Evolutionary conservation across 2,888 invertebrate genomes (phyloP).

Genomic region (Willowsia nigromaculata): DNA sequence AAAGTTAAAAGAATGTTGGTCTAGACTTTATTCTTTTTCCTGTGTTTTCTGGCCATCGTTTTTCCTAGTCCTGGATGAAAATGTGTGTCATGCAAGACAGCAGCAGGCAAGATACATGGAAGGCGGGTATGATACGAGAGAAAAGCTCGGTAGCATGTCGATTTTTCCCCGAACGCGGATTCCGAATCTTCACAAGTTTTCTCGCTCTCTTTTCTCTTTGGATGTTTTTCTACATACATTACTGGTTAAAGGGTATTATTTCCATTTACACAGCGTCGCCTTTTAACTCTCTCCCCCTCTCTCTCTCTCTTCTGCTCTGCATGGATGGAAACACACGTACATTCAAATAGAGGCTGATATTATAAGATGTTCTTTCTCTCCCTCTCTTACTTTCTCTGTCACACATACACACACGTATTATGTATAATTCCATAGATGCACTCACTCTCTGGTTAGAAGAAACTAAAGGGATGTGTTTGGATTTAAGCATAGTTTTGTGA

Average conservation of each 20-base stretch:
- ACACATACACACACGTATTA: conserved; percentile 37
- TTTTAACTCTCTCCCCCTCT: conserved; percentile 34
- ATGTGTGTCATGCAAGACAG: conserved; percentile 75
- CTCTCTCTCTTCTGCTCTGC: neutral
- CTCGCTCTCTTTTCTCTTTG: conserved; percentile 62
- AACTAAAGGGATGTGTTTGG: conserved; percentile 63
- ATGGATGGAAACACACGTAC: conserved; percentile 34
- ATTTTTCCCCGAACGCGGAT: conserved; percentile 70
- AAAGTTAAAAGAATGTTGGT: conserved; percentile 63
- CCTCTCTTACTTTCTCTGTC: neutral
- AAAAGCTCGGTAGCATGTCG: conserved; percentile 68
- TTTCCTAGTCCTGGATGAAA: conserved; percentile 64
- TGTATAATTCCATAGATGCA: conserved; percentile 64
- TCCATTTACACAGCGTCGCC: conserved; percentile 62
- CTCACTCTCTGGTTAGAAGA: conserved; percentile 43
- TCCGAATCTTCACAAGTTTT: conserved; percentile 69
- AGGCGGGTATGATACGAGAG: conserved; percentile 69
- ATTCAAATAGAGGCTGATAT: conserved; percentile 13
- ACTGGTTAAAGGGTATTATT: conserved; percentile 61
- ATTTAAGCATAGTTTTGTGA: conserved; percentile 62
- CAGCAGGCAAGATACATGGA: conserved; percentile 62
- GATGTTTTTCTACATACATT: conserved; percentile 64
- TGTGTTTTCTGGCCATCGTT: conserved; percentile 49
- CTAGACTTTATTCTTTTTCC: conserved; percentile 65
- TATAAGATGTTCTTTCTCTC: conserved; percentile 7